Evolutionary conservation across 2,113 vertebrate species (phyloP).

Genomic region (Nanorana parkeri): DNA sequence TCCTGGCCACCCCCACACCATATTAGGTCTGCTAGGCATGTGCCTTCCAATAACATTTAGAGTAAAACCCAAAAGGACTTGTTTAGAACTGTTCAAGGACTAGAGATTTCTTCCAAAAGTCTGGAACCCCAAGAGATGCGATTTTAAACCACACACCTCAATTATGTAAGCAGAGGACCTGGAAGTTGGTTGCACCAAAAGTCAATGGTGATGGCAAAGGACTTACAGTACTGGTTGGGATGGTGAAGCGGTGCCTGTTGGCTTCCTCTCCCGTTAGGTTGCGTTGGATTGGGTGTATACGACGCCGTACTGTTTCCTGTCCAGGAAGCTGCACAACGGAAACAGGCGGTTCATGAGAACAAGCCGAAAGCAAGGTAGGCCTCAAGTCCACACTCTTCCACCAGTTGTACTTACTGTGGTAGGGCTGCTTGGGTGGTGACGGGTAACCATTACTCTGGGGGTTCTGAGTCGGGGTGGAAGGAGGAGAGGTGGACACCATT

Average conservation of each 20-base stretch:
- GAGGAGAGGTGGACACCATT: slow-evolving; percentile 53
- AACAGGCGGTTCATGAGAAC: background rate
- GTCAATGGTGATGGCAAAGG: too few relatives aligned
- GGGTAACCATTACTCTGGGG: slow-evolving; percentile 67
- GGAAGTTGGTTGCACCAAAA: too few relatives aligned
- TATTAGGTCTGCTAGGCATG: too few relatives aligned
- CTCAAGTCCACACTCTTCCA: background rate
- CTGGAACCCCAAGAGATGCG: too few relatives aligned
- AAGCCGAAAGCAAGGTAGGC: background rate
- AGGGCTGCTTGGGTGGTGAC: slow-evolving; percentile 65
- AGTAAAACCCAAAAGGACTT: too few relatives aligned
- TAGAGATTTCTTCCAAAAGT: too few relatives aligned
- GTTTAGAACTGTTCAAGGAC: too few relatives aligned
- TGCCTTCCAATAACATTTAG: too few relatives aligned
- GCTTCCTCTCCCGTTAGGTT: slow-evolving; percentile 72
- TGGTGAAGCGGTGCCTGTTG: slow-evolving; percentile 71
- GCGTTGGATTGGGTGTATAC: slow-evolving; percentile 69
- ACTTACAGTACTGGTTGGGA: slow-evolving; percentile 72
- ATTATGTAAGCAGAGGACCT: too few relatives aligned
- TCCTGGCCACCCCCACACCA: too few relatives aligned
- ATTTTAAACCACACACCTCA: too few relatives aligned
- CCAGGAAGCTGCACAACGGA: slow-evolving; percentile 66
- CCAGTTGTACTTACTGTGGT: slow-evolving; percentile 72
- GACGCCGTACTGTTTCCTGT: slow-evolving; percentile 66
- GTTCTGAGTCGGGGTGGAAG: slow-evolving; percentile 63